Evolutionary conservation across 2,888 invertebrate species (phyloP), one percentile per base, ranked within the genome.

Genomic region (Torymus texanus): DNA sequence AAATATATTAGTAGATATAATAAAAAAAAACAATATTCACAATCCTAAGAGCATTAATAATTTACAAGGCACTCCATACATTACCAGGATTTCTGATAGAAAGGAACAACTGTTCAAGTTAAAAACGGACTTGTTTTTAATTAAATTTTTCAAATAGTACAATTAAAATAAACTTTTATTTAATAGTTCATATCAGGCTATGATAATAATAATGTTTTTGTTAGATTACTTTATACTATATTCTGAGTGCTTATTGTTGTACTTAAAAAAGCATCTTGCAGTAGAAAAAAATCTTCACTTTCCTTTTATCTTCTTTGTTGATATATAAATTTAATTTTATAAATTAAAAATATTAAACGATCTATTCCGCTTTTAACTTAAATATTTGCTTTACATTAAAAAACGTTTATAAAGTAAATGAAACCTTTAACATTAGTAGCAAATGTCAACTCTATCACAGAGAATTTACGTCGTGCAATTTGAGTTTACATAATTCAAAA

Each of bases 51-150:
- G 86, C 80, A 80, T 85, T 83, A 81, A 70, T 81, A 84, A 82
- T 83, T 85, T 83, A 83, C 82, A 87, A 87, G 87, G 87, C 87
- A 87, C 87, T 75, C 79, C 63, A 82, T 80, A 72, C 78, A 80
- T 83, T 77, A 83, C 82, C 81, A 79, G 78, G 75, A 80, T 81
- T 82, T 78, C 76, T 81, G 62, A 78, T 76, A 82, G 4, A 77
- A 84, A 76, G 82, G 83, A 86, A 86, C 83, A 83, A 85, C 21
- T 68, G 65, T 79, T 81, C 74, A 78, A 76, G 81, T 82, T 80
- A 81, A 81, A 82, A 82, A 81, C 82, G 78, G 80, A 81, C 61
- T 67, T 78, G 21, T 41, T 61, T 76, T 75, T 76, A 75, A 72
- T 62, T 58, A 59, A 63, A 41, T 78, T 14, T 66, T 75, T 58